phyloP scores from a whole-genome alignment of 2,888 invertebrate species.

The Lepetodrilus schrolli region DNA sequence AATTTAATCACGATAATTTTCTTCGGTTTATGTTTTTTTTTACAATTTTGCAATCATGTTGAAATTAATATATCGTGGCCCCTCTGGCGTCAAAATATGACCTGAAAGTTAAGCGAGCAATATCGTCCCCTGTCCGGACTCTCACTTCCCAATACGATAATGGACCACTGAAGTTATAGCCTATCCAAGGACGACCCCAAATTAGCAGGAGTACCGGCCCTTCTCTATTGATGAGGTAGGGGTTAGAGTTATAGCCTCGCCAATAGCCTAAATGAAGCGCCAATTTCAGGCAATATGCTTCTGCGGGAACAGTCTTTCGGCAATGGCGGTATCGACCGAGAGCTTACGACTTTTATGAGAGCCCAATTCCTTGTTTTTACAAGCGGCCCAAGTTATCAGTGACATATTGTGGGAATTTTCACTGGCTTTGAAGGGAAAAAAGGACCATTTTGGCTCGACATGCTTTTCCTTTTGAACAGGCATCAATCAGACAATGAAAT shows the following conservation, averaged over 20 bases:
- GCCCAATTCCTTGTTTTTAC: conserved; percentile 19
- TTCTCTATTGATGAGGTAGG: conserved; percentile 8
- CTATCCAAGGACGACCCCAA: conserved; percentile 16
- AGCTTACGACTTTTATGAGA: neutral
- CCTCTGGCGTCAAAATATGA: no score
- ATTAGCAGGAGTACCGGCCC: conserved; percentile 15
- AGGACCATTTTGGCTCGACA: neutral
- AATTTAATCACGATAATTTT: neutral
- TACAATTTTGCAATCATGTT: no score
- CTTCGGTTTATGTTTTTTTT: neutral
- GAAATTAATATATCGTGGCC: no score
- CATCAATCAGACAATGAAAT: neutral
- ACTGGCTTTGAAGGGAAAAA: neutral
- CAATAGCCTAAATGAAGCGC: conserved; percentile 24
- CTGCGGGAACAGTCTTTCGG: neutral
- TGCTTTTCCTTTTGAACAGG: conserved; percentile 10
- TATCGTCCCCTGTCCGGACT: neutral
- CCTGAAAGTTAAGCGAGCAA: neutral
- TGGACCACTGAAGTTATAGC: conserved; percentile 11
- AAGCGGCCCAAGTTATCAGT: neutral
- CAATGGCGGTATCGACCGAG: neutral
- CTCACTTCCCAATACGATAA: neutral
- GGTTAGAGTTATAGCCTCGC: conserved; percentile 17
- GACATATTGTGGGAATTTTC: conserved; percentile 17
- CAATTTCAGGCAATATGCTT: conserved; percentile 25